phyloP scores from a whole-genome alignment of 2,888 invertebrate species.

The Creontiades dilutus region DNA sequence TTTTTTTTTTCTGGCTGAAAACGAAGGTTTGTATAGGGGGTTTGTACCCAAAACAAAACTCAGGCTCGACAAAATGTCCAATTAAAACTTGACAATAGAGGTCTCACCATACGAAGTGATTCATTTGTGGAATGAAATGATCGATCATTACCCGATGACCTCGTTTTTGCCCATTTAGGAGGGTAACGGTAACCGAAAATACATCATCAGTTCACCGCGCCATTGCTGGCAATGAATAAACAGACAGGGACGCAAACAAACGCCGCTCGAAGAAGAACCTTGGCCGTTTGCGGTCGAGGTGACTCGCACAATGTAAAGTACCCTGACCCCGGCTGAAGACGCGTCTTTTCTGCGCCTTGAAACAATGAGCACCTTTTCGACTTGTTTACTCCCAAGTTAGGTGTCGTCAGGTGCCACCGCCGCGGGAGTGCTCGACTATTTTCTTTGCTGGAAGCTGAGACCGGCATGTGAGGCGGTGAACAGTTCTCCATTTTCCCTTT shows the following conservation, averaged over 20 bases:
- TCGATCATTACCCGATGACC: too few species aligned
- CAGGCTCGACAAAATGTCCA: too few species aligned
- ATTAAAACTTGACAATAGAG: too few species aligned
- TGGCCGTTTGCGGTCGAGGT: background rate
- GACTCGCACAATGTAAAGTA: background rate
- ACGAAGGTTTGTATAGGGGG: too few species aligned
- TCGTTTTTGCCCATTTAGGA: too few species aligned
- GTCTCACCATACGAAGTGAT: too few species aligned
- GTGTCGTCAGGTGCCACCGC: background rate
- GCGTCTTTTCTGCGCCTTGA: background rate
- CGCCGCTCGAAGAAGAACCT: background rate
- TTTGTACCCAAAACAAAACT: too few species aligned
- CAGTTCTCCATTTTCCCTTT: background rate
- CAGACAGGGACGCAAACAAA: conserved; percentile 14
- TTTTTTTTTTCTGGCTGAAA: too few species aligned
- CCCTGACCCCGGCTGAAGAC: background rate
- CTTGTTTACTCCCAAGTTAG: background rate
- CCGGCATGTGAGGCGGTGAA: background rate
- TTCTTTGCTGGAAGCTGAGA: background rate
- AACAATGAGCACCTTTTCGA: conserved; percentile 17
- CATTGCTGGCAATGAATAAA: background rate
- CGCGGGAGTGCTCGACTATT: background rate
- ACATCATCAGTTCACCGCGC: background rate
- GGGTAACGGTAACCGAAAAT: background rate
- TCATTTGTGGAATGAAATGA: too few species aligned